Percentiles rank a stretch among this genome's conserved stretches.
Evolutionary conservation across 2,888 invertebrate species (phyloP).

Genomic region (Tipula unca): DNA sequence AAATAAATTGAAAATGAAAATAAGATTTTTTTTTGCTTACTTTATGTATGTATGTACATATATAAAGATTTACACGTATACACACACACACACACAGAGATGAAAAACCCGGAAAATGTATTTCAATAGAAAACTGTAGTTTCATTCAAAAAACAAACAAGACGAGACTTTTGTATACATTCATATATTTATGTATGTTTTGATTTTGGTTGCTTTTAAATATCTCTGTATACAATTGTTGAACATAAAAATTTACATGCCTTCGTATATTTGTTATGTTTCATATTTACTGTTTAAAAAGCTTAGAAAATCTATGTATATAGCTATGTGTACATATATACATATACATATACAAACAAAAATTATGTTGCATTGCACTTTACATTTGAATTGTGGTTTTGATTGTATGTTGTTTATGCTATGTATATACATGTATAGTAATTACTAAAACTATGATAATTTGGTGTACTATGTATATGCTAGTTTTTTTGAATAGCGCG

Average conservation of each 20-base stretch:
- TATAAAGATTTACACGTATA: background rate
- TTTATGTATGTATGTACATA: background rate
- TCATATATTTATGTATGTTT: background rate
- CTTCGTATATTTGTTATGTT: background rate
- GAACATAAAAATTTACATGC: background rate
- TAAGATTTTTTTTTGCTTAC: background rate
- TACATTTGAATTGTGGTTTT: background rate
- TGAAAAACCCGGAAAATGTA: background rate
- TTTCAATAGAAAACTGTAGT: background rate
- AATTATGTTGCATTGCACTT: background rate
- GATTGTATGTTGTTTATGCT: background rate
- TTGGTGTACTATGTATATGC: background rate
- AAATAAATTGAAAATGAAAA: background rate
- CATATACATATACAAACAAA: background rate
- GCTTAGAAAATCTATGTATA: background rate
- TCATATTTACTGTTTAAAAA: background rate
- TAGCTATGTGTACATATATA: too few species aligned
- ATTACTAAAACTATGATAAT: background rate
- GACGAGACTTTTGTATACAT: background rate
- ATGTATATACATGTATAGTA: background rate
- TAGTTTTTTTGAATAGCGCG: background rate
- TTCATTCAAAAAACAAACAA: background rate
- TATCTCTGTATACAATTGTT: background rate
- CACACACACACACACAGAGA: background rate
- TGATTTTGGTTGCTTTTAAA: background rate